phyloP scores from a whole-genome alignment of 1,140 invertebrate genomes.

The Laupala kohalensis region DNA sequence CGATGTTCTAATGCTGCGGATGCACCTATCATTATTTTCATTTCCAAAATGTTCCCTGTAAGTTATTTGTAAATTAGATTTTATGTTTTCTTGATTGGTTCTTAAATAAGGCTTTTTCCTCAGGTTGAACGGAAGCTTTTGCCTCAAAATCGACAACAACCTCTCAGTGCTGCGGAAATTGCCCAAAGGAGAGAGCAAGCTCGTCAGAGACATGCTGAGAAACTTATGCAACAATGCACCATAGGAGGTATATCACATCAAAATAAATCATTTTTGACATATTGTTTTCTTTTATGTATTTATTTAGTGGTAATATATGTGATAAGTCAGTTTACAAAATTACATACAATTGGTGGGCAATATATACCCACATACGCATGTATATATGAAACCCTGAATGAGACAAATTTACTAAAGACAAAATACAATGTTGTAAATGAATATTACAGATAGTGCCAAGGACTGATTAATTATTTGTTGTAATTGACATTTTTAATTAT shows the following conservation, averaged over 20 bases:
- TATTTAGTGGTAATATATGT: not conserved
- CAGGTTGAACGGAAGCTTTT: constrained; percentile 44
- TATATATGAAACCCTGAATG: no score
- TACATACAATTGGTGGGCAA: no score
- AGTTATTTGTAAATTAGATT: not conserved
- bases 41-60: constrained; percentile 92
- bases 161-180: constrained; percentile 64
- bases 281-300: not conserved
- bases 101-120: not conserved
- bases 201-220: constrained; percentile 44
- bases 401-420: no score
- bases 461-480: no score
- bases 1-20: constrained; percentile 50
- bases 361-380: no score
- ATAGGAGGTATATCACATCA: not conserved
- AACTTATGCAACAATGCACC: constrained; percentile 1
- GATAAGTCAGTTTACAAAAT: no score
- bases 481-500: no score
- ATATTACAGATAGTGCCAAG: no score
- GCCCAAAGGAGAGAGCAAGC: constrained; percentile 52
- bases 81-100: not conserved
- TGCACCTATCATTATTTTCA: constrained; percentile 71
- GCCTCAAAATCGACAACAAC: constrained; percentile 57
- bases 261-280: no score
- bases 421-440: no score